Evolutionary conservation across 2,888 invertebrate genomes (phyloP), one percentile per base, ranked within the genome.

Genomic region (Clepsis dumicolana): DNA sequence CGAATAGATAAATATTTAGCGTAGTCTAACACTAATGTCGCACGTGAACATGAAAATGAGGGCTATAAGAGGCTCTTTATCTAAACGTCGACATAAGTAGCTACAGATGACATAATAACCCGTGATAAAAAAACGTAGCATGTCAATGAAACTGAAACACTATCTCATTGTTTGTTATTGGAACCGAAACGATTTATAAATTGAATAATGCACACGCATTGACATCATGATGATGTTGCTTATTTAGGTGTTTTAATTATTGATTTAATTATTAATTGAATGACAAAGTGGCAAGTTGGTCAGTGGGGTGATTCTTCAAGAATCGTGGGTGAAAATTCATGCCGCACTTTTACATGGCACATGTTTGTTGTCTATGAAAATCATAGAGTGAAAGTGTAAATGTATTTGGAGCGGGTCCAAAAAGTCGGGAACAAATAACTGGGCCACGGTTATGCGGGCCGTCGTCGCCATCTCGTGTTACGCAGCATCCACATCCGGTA

Each of bases 101-200:
- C 79, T 48, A 78, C 76, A 82, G 82, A 87, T 91, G 90, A 93
- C 92, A 87, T 86, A 89, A 88, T 90, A 91, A 93, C 91, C 90
- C 76, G 77, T 75, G 91, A 91, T 90, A 92, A 91, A 85, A 83
- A 82, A 75, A 74, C 72, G 77, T 77, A 70, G 74, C 76, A 81
- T 81, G 81, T 88, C 83, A 87, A 87, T 89, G 87, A 81, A 84
- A 83, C 80, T 80, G 77, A 80, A 76, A 75, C 81, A 75, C 80
- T 87, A 88, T 88, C 86, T 77, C 70, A 69, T 74, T 82, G 77
- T 83, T 82, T 83, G 75, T 79, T 83, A 80, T 83, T 80, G 77
- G 74, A 75, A 76, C 70, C 66, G 60, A 71, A 70, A 65, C 71
- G 75, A 72, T 71, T 73, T 66, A 74, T 74, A 73, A 76, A 79